Conservation (phyloP, 2,888 invertebrate species). For the Ctena decussata region DNA sequence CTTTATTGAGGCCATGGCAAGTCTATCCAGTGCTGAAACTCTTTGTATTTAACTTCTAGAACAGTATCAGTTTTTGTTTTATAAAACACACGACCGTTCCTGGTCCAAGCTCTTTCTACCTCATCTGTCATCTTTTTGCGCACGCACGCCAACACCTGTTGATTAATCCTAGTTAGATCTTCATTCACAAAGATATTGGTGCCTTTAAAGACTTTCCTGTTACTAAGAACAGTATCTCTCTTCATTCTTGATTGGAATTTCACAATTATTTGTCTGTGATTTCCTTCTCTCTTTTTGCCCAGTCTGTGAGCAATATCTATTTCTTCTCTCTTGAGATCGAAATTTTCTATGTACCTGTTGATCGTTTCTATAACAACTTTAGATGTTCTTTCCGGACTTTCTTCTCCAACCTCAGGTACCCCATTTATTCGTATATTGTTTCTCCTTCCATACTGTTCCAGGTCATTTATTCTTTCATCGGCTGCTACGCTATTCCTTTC, state of each 20-base stretch:
- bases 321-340: background rate
- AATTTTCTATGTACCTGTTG: background rate
- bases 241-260: background rate
- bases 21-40: no score
- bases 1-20: no score
- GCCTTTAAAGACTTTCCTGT: background rate
- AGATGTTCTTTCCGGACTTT: background rate
- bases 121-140: no score
- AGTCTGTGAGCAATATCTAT: background rate
- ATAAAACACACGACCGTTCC: no score
- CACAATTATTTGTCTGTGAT: background rate
- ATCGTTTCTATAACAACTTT: background rate
- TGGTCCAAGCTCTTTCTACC: no score
- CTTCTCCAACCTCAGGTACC: background rate
- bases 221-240: background rate
- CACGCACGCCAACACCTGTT: no score
- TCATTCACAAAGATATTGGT: background rate
- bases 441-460: background rate
- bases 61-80: no score
- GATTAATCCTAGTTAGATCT: no score
- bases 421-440: constrained; percentile 10
- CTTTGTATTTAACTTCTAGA: no score
- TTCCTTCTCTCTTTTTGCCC: background rate
- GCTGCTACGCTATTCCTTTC: background rate
- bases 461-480: background rate